Base-by-base conservation (phyloP, 2,797 vertebrate species). In the Mus minutoides region DNA sequence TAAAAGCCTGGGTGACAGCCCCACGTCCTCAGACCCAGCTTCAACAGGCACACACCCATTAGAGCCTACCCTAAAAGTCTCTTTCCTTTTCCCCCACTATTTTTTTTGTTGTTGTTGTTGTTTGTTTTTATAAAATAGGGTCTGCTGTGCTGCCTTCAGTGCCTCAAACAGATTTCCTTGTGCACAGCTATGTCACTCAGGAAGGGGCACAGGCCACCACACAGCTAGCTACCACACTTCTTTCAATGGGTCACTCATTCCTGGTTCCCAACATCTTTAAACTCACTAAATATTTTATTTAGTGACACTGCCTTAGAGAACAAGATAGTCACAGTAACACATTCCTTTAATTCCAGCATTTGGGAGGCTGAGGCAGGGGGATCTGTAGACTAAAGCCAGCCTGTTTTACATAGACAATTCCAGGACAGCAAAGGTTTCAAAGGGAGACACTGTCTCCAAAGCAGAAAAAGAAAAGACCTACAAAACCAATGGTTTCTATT, bases 1-100 rank as follows among this genome's bases (percentile, higher is more conserved):
- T 34, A 84, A 69, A 83, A 78, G 78, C n/a, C 9, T 58, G 31
- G 84, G 79, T 90, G 94, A 88, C 52, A 46, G 88, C 94, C 73
- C 90, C 88, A 95, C 16, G 58, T 77, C 52, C 43, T 14, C 24
- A 82, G 52, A 26, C 2, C 34, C 52, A 80, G 49, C 17, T 37
- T 24, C 34, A 58, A 22, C 34, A 24, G 34, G 49, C 2, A 3
- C 46, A 4, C 31, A 29, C 34, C 78, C 4, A 6, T 6, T 29
- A 52, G 26, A 49, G 26, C 4, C 77, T 0, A 3, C n/a, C 56
- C 71, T 40, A 29, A 71, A 90, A 95, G 14, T 14, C n/a, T 60
- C 73, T 64, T 89, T 46, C 52, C 26, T 14, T 49, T 58, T 71
- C 21, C 2, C 2, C 10, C 24, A 13, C 26, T 10, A 12, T 78